phyloP scores from a whole-genome alignment of 2,888 invertebrate species.

The Parasteatoda lunata region DNA sequence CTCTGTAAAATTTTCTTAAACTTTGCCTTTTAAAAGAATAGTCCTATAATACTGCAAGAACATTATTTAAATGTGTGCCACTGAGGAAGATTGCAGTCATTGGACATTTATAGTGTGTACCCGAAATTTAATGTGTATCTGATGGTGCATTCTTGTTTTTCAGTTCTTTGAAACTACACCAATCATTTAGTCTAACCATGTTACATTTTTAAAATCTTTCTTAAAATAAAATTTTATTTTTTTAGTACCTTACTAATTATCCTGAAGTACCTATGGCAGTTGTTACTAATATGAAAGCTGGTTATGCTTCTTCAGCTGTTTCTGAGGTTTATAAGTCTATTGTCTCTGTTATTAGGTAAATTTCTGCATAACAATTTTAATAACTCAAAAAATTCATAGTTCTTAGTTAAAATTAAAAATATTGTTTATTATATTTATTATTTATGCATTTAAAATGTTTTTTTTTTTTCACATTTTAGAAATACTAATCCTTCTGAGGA shows the following conservation, averaged over 20 bases:
- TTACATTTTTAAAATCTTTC: not conserved
- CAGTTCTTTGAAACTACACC: no score
- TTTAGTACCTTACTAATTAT: constrained; percentile 37
- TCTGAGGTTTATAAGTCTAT: constrained; percentile 55
- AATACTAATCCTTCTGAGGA: not conserved
- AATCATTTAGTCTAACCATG: not conserved
- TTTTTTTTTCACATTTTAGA: not conserved
- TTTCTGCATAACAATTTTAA: not conserved
- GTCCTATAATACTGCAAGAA: no score
- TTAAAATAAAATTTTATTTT: constrained; percentile 1
- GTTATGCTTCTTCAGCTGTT: constrained; percentile 39
- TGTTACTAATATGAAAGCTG: constrained; percentile 38
- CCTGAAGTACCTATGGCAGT: constrained; percentile 42
- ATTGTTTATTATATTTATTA: no score
- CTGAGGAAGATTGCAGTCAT: no score
- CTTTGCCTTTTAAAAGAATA: no score
- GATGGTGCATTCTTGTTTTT: no score
- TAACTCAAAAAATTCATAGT: not conserved
- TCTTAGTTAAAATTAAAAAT: not conserved
- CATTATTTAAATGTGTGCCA: no score
- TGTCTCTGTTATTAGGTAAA: constrained; percentile 43
- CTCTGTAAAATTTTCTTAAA: no score
- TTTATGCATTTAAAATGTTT: not conserved
- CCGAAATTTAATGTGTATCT: no score
- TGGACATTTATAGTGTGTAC: no score